Percentiles rank a stretch among this genome's conserved stretches.
phyloP scores from a whole-genome alignment of 2,797 vertebrate species.

The Gymnodraco acuticeps region DNA sequence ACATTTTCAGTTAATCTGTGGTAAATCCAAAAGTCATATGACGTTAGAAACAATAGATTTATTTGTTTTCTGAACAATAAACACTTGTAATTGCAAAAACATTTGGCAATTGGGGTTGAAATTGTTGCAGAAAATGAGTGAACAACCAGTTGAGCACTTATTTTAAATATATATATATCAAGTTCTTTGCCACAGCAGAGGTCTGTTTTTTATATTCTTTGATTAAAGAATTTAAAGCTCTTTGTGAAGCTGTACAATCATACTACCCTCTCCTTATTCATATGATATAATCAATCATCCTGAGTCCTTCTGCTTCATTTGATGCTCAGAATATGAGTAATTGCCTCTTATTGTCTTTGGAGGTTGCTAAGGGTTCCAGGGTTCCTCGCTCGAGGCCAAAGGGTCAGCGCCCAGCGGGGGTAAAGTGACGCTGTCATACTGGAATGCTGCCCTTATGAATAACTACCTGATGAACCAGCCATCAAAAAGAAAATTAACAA shows the following conservation, averaged over 20 bases:
- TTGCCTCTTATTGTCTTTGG: slow-evolving; percentile 72
- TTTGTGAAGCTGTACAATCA: slow-evolving; percentile 43
- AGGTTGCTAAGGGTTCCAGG: slow-evolving; percentile 73
- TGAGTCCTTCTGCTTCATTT: slow-evolving; percentile 67
- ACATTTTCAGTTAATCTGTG: background rate
- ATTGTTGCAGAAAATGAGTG: background rate
- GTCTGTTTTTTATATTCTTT: slow-evolving; percentile 29
- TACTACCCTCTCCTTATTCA: slow-evolving; percentile 47
- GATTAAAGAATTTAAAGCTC: slow-evolving; percentile 12
- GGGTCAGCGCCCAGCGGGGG: slow-evolving; percentile 74
- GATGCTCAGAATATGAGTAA: slow-evolving; percentile 77
- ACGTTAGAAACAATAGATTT: background rate
- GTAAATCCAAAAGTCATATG: background rate
- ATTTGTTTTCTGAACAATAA: background rate
- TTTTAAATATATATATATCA: background rate
- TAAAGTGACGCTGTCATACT: slow-evolving; percentile 50
- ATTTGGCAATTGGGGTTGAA: background rate
- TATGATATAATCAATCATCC: slow-evolving; percentile 71
- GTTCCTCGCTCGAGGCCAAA: slow-evolving; percentile 60
- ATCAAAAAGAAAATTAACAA: slow-evolving; percentile 43
- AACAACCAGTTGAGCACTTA: slow-evolving; percentile 11
- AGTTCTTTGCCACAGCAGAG: slow-evolving; percentile 5
- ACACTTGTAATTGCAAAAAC: slow-evolving; percentile 10
- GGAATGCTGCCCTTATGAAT: slow-evolving; percentile 69
- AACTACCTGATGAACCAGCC: slow-evolving; percentile 56